Base-by-base conservation (phyloP, 1,140 invertebrate species). In the Drosophila ogumai region DNA sequence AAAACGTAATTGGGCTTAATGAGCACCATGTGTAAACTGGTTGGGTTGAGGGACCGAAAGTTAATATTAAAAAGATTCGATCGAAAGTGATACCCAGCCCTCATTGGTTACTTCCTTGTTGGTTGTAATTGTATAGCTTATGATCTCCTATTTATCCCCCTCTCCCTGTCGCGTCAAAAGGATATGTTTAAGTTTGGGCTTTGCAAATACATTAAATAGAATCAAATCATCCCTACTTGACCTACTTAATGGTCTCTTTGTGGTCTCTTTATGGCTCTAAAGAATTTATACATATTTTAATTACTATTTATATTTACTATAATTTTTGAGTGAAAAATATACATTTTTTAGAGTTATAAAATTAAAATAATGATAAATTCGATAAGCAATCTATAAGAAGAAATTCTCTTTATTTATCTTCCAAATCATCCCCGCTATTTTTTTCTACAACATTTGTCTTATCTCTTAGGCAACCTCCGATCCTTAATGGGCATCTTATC, bases 1-100 rank as follows among this genome's bases (percentile, higher is more conserved):
- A 44, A 65, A 22, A 41, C 40, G 19, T 19, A 60, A 65, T 55
- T 38, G 13, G 19, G 52, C 52, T 38, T 55, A 55, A 55, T 55
- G 13, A 55, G 52, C 52, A 55, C 0, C 56, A 34, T 59, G 19
- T 3, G 19, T 3, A 44, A 65, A 65, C 61, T 44, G 31, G 61
- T 60, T 59, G 7, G 28, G 52, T 57, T 28, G 28, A 38, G 36
- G 12, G 36, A 59, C 17, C 61, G 34, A 38, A 38, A 38, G 6
- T 55, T 55, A 38, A 55, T 55, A 55, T 38, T 55, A 9, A 55
- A 55, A 55, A 6, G 8, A 55, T 7, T 0, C 7, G 12, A 22
- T 36, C 34, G 34, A 54, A 54, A 38, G 7, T 38, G 34, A 38
- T 38, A 6, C 34, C 19, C 13, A 28, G 28, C 28, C 52, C 49